phyloP scores from a whole-genome alignment of 2,888 invertebrate species.

The Siphlonurus alternatus region DNA sequence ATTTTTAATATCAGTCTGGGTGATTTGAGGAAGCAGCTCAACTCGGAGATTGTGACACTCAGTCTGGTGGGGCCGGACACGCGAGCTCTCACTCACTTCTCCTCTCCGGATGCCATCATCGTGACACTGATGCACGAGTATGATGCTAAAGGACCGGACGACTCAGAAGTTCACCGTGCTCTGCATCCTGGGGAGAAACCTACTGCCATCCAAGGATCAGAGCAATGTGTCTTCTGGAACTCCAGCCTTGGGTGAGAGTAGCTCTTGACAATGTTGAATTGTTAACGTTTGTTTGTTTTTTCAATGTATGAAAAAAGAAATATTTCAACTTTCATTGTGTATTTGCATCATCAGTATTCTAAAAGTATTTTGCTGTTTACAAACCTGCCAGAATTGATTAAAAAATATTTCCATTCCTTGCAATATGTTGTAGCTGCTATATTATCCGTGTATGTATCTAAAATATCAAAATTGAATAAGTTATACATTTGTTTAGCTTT shows the following conservation, averaged over 20 bases:
- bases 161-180: slow-evolving; percentile 6
- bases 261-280: neutral
- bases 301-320: too few relatives aligned
- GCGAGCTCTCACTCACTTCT: neutral
- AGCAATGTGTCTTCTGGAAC: slow-evolving; percentile 10
- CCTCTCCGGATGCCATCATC: neutral
- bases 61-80: neutral
- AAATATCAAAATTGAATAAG: too few relatives aligned
- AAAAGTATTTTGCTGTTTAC: too few relatives aligned
- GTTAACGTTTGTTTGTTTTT: too few relatives aligned
- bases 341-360: too few relatives aligned
- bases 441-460: too few relatives aligned
- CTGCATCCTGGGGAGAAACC: slow-evolving; percentile 10
- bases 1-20: too few relatives aligned
- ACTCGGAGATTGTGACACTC: slow-evolving; percentile 6
- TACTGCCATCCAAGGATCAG: slow-evolving; percentile 10
- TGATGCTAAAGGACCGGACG: neutral
- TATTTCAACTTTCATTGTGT: too few relatives aligned
- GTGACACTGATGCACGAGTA: neutral
- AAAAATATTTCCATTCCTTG: too few relatives aligned
- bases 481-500: too few relatives aligned
- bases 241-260: neutral
- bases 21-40: slow-evolving; percentile 3
- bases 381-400: too few relatives aligned
- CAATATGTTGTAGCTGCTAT: too few relatives aligned